Base-by-base conservation (phyloP, 2,113 vertebrate species). In the Scophthalmus maximus region DNA sequence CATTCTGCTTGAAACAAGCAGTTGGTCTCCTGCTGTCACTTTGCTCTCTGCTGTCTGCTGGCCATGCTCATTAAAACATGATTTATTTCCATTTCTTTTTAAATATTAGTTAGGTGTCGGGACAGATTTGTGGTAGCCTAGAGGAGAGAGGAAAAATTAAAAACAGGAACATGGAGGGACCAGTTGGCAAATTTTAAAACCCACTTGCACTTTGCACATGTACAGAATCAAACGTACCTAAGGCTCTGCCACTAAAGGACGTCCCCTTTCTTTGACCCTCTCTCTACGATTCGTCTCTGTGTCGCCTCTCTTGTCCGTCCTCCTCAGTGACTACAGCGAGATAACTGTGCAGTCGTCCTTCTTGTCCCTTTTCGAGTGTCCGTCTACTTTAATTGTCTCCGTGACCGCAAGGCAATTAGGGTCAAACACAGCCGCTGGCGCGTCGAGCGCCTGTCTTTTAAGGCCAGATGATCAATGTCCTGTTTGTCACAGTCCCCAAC, bases 381-480 rank as follows among this genome's bases (percentile, higher is more conserved):
- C 34, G 23, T 55, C 75, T 50, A 22, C 59, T 74, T 63, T 76
- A 79, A 79, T 77, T 63, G 55, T 47, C 76, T 27, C 49, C 8
- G 5, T 34, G 50, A 61, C 79, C 65, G 63, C 7, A 1, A 50
- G 70, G 83, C 76, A 82, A 49, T 69, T 81, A 75, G 68, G n/a
- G 53, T 84, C 81, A n/a, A n/a, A 82, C 74, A 78, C 63, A 75
- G 80, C 51, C 63, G 3, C 73, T 77, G 38, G 57, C 76, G 38
- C 69, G 76, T 76, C 5, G 53, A 71, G 64, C 1, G 47, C 11
- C 32, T 22, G 20, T 56, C 63, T 83, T 78, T 73, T n/a, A 52
- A 60, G 60, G 59, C 66, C 76, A 76, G 63, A 83, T 67, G 78
- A 89, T 85, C 86, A 88, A 85, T 88, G 86, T 83, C 76, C 58